Evolutionary conservation across 1,140 invertebrate genomes (phyloP).

Genomic region (Polyergus mexicanus): DNA sequence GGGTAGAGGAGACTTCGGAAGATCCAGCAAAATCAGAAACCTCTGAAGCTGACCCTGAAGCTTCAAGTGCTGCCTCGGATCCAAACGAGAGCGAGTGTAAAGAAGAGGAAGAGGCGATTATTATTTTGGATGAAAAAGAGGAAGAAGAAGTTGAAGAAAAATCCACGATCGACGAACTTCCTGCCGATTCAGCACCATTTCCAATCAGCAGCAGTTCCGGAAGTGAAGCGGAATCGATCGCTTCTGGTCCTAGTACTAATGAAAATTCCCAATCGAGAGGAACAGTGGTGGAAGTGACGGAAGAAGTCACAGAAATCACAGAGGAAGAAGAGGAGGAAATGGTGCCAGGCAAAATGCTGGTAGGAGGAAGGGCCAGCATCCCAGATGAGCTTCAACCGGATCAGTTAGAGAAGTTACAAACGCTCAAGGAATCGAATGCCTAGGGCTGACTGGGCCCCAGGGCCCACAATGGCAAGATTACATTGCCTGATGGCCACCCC

Average conservation of each 20-base stretch:
- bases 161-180: conserved; percentile 83
- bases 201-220: conserved; percentile 88
- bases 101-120: conserved; percentile 62
- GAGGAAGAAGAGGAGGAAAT: conserved; percentile 88
- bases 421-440: conserved; percentile 95
- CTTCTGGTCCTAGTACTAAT: conserved; percentile 88
- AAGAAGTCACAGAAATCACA: conserved; percentile 67
- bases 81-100: conserved; percentile 71
- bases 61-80: conserved; percentile 65
- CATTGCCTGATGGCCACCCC: conserved; percentile 84
- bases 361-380: conserved; percentile 92
- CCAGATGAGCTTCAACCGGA: conserved; percentile 95
- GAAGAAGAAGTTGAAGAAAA: conserved; percentile 77
- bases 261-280: conserved; percentile 87
- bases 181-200: conserved; percentile 87
- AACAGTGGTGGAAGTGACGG: conserved; percentile 77
- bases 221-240: conserved; percentile 87
- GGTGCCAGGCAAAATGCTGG: conserved; percentile 90
- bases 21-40: conserved; percentile 70
- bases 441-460: conserved; percentile 87
- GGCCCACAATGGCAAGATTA: conserved; percentile 79
- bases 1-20: conserved; percentile 73
- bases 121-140: conserved; percentile 71
- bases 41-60: conserved; percentile 70
- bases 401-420: conserved; percentile 93